phyloP scores from a whole-genome alignment of 2,797 vertebrate species.

The Enteromius paludinosus region DNA sequence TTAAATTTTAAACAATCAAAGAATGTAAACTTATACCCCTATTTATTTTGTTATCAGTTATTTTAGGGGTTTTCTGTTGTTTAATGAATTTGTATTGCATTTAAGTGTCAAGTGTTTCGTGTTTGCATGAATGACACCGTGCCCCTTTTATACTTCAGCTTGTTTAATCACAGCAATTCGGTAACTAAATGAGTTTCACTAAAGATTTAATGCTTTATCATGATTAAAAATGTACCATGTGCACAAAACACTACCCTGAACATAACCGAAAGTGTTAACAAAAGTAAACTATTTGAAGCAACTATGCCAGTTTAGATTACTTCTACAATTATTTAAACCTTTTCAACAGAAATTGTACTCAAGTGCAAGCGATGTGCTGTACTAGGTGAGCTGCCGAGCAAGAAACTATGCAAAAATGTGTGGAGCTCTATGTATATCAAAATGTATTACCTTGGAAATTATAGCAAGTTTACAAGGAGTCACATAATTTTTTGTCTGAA shows the following conservation, averaged over 20 bases:
- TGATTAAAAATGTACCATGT: not conserved
- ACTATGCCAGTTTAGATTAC: not conserved
- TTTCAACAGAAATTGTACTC: no score
- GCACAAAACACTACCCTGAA: not conserved
- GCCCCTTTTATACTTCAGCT: no score
- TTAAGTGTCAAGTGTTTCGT: no score
- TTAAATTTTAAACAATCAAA: no score
- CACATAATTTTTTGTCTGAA: not conserved
- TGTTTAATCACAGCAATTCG: not conserved
- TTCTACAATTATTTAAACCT: not conserved
- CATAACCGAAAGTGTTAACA: not conserved
- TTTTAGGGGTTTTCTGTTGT: no score
- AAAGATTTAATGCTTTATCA: not conserved
- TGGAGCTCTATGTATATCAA: not conserved
- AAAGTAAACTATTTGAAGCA: not conserved
- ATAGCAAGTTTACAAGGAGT: not conserved
- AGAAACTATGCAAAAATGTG: not conserved
- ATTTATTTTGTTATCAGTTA: no score
- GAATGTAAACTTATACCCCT: no score
- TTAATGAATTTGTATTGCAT: no score
- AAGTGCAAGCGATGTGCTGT: not conserved
- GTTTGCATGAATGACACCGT: no score
- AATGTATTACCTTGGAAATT: not conserved
- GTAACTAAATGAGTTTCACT: not conserved
- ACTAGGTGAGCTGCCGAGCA: no score